phyloP scores from a whole-genome alignment of 2,113 vertebrate genomes.

The Oryzias curvinotus region DNA sequence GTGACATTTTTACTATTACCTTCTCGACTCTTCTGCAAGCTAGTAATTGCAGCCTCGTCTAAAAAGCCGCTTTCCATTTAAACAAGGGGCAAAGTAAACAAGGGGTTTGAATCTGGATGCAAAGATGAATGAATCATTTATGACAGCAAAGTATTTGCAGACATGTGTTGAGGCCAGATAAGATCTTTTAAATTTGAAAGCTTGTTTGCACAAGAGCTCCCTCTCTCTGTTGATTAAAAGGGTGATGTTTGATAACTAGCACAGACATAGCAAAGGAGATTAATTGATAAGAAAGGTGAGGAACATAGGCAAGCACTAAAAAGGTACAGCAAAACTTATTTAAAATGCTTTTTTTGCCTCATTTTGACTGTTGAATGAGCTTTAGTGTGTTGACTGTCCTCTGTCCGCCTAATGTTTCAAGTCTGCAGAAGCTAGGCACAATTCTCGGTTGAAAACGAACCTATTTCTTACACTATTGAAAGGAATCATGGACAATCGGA shows the following conservation, averaged over 20 bases:
- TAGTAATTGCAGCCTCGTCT: constrained; percentile 49
- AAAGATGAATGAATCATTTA: constrained; percentile 60
- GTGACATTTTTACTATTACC: constrained; percentile 59
- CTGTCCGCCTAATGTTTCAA: constrained; percentile 52
- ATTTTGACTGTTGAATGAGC: constrained; percentile 45
- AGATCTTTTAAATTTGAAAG: constrained; percentile 48
- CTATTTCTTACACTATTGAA: too few species aligned
- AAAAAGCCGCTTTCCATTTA: constrained; percentile 39
- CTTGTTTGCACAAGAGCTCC: constrained; percentile 53
- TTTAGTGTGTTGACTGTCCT: constrained; percentile 53
- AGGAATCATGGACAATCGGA: too few species aligned
- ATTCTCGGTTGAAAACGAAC: too few species aligned
- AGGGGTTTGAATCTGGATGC: constrained; percentile 52
- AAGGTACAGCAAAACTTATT: constrained; percentile 13
- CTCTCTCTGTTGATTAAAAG: constrained; percentile 35
- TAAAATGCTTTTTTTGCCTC: constrained; percentile 13
- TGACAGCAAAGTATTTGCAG: constrained; percentile 52
- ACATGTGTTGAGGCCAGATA: constrained; percentile 47
- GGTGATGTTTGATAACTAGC: constrained; percentile 40
- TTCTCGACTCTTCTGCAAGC: constrained; percentile 39
- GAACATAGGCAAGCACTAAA: constrained; percentile 18
- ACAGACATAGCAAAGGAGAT: constrained; percentile 5
- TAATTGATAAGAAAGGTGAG: constrained; percentile 36
- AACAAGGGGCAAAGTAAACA: constrained; percentile 50
- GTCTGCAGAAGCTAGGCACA: constrained; percentile 5